phyloP scores from a whole-genome alignment of 2,797 vertebrate genomes.

The Sebastes elongatus region DNA sequence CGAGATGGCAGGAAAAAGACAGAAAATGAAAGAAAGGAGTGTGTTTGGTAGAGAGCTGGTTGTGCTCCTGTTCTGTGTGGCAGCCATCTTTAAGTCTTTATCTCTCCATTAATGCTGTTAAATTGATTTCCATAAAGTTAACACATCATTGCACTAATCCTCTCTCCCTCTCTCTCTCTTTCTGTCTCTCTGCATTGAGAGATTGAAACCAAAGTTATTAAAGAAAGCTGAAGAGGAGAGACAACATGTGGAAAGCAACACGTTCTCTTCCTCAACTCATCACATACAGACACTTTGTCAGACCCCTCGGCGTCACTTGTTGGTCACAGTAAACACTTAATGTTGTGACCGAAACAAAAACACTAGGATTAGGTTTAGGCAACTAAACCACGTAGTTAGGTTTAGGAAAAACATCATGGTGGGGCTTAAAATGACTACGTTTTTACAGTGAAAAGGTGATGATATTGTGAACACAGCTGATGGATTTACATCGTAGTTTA shows the following conservation, averaged over 20 bases:
- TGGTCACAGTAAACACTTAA: no score
- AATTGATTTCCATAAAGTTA: not conserved
- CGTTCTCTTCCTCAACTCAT: no score
- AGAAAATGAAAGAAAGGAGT: not conserved
- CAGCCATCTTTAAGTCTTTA: conserved; percentile 6
- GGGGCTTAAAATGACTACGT: no score
- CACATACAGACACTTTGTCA: no score
- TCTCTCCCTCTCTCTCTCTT: not conserved
- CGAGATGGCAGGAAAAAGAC: not conserved
- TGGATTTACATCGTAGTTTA: no score
- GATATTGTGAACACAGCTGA: no score
- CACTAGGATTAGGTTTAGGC: no score
- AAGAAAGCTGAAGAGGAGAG: not conserved
- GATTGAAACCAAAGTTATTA: not conserved
- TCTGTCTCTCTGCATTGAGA: not conserved
- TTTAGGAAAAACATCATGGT: no score
- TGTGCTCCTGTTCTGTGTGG: not conserved
- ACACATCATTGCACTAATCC: not conserved
- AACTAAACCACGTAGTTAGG: no score
- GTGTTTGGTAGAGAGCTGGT: not conserved
- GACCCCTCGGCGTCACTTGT: no score
- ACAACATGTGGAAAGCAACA: not conserved
- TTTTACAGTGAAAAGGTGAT: no score
- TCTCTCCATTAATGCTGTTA: not conserved
- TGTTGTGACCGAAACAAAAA: no score